Conservation (phyloP, 2,797 vertebrate genomes). For the Eulemur coronatus region DNA sequence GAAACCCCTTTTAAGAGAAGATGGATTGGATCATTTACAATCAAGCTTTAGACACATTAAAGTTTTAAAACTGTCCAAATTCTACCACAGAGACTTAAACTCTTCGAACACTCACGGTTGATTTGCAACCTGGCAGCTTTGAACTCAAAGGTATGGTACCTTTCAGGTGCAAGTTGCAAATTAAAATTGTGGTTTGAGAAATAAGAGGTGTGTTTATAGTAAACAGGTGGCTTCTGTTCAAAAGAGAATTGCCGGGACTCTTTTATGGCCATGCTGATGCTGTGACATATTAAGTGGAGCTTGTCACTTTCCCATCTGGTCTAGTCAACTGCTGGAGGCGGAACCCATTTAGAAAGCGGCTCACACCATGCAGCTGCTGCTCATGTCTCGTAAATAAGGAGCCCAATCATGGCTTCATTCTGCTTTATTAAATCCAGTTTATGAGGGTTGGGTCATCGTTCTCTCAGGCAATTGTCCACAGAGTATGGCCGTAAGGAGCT, state of each 20-base stretch:
- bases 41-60: conserved; percentile 70
- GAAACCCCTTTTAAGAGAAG: conserved; percentile 68
- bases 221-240: conserved; percentile 84
- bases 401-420: conserved; percentile 74
- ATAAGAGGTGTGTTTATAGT: conserved; percentile 80
- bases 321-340: conserved; percentile 82
- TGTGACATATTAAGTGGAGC: conserved; percentile 83
- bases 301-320: conserved; percentile 85
- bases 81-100: conserved; percentile 65
- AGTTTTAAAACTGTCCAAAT: conserved; percentile 73
- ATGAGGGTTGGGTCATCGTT: conserved; percentile 78
- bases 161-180: conserved; percentile 75
- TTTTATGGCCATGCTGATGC: conserved; percentile 81
- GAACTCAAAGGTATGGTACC: conserved; percentile 48
- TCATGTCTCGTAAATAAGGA: conserved; percentile 81
- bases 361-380: conserved; percentile 76
- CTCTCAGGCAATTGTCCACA: conserved; percentile 69
- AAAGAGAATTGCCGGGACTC: conserved; percentile 77
- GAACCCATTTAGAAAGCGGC: conserved; percentile 77
- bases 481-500: conserved; percentile 68
- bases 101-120: conserved; percentile 56
- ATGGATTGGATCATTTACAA: conserved; percentile 70
- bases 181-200: conserved; percentile 73
- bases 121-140: conserved; percentile 64
- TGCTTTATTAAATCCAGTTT: conserved; percentile 80